phyloP scores from a whole-genome alignment of 2,888 invertebrate genomes.

The Trilocha varians region DNA sequence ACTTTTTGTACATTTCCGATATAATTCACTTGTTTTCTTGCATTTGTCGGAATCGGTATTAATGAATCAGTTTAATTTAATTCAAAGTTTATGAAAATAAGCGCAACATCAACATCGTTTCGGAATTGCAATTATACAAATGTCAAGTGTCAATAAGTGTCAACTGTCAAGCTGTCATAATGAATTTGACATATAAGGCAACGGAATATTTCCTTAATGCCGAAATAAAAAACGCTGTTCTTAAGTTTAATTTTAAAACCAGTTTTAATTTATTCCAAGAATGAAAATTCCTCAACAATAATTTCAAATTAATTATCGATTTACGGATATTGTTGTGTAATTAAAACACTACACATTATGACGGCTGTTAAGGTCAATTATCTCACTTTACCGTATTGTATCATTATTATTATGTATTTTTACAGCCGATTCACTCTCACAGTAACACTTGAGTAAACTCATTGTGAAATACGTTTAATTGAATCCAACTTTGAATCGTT shows the following conservation, averaged over 20 bases:
- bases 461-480: constrained; percentile 23
- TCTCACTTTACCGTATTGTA: neutral
- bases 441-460: constrained; percentile 43
- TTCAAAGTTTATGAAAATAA: too few relatives aligned
- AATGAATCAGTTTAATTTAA: too few relatives aligned
- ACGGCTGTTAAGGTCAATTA: neutral
- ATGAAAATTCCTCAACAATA: neutral
- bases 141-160: too few relatives aligned
- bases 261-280: neutral
- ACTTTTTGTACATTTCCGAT: neutral
- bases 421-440: constrained; percentile 6
- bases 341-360: neutral
- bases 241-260: neutral
- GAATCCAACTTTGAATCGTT: constrained; percentile 18
- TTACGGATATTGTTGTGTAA: neutral
- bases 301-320: neutral
- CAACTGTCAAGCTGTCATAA: too few relatives aligned
- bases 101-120: too few relatives aligned
- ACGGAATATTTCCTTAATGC: neutral
- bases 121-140: too few relatives aligned
- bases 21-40: too few relatives aligned
- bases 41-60: too few relatives aligned
- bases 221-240: neutral
- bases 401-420: neutral
- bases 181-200: neutral